Evolutionary conservation across 2,888 invertebrate genomes (phyloP).

Genomic region (Pterostichus madidus): DNA sequence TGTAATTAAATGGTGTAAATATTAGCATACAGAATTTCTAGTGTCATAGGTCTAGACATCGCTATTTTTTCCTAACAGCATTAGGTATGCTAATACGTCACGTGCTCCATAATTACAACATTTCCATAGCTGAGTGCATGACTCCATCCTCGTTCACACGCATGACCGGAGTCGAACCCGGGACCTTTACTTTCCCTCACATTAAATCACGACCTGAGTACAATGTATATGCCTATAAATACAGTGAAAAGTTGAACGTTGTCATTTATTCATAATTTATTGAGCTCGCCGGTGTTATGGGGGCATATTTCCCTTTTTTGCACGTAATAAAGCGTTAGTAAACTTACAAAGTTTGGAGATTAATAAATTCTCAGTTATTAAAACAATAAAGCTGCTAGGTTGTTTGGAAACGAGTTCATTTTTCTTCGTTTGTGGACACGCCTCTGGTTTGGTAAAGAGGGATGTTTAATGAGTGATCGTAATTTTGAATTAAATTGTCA

Average conservation of each 20-base stretch:
- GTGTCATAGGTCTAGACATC: not conserved
- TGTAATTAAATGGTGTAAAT: not conserved
- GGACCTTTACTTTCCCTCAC: slow-evolving; percentile 42
- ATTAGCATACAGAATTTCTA: slow-evolving; percentile 7
- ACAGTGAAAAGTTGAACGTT: not conserved
- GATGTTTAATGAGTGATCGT: slow-evolving; percentile 28
- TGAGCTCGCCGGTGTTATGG: not conserved
- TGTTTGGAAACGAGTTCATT: slow-evolving; percentile 30
- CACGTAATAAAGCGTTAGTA: slow-evolving; percentile 12
- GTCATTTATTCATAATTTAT: slow-evolving; percentile 21
- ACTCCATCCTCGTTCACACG: slow-evolving; percentile 32
- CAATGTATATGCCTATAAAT: slow-evolving; percentile 9
- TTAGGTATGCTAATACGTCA: slow-evolving; percentile 23
- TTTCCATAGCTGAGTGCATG: slow-evolving; percentile 26
- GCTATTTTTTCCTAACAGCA: slow-evolving; percentile 1
- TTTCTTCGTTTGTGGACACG: slow-evolving; percentile 25
- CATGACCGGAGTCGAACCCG: slow-evolving; percentile 28
- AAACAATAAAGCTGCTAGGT: slow-evolving; percentile 10
- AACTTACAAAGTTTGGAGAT: not conserved
- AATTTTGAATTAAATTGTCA: slow-evolving; percentile 54
- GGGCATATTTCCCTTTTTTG: slow-evolving; percentile 13
- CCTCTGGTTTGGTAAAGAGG: slow-evolving; percentile 6
- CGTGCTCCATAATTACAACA: slow-evolving; percentile 20
- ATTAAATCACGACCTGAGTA: not conserved
- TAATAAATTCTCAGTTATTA: slow-evolving; percentile 10